phyloP scores from a whole-genome alignment of 2,113 vertebrate species.

The Aldabrachelys gigantea region DNA sequence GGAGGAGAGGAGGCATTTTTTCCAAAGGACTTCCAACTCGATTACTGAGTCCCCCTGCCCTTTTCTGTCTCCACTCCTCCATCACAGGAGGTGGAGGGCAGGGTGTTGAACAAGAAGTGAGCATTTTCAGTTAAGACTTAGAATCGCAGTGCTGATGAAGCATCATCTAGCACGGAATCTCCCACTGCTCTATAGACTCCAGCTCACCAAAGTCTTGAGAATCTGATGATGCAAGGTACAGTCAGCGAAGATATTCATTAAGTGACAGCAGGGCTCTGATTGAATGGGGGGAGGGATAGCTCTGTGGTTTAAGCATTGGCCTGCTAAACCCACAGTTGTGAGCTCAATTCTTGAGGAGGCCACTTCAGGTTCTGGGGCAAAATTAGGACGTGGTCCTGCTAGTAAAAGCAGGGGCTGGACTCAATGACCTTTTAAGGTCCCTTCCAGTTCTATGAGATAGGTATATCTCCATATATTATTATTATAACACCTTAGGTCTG shows the following conservation, averaged over 20 bases:
- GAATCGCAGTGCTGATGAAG: conserved; percentile 22
- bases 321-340: too few relatives aligned
- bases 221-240: conserved; percentile 47
- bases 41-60: not conserved
- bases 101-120: not conserved
- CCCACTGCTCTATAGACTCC: not conserved
- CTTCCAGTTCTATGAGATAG: too few relatives aligned
- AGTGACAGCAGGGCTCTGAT: conserved; percentile 68
- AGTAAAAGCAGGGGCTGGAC: too few relatives aligned
- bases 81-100: not conserved
- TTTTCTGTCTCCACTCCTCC: not conserved
- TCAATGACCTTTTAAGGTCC: too few relatives aligned
- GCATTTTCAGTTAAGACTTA: conserved; percentile 61
- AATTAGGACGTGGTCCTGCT: too few relatives aligned
- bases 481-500: conserved; percentile 38
- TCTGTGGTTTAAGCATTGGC: too few relatives aligned
- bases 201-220: not conserved
- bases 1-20: not conserved
- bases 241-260: conserved; percentile 53
- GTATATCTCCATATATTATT: too few relatives aligned
- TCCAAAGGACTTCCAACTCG: not conserved
- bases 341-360: too few relatives aligned
- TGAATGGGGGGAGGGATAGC: conserved; percentile 23
- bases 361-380: too few relatives aligned
- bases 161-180: conserved; percentile 45